Conservation (phyloP, 1,140 invertebrate genomes). For the Drosophila mauritiana region DNA sequence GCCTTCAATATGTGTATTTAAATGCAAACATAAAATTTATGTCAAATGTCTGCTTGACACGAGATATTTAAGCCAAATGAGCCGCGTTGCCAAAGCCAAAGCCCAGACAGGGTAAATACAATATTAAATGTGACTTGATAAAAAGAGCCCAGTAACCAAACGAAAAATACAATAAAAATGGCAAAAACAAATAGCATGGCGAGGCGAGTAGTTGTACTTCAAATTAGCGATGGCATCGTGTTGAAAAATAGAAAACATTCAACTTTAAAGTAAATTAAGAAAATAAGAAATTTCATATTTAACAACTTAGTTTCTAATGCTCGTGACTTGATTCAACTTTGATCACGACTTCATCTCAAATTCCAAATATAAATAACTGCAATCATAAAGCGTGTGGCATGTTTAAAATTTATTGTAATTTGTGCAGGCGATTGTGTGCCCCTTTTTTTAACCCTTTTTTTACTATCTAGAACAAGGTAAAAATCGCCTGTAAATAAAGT, state of each 20-base stretch:
- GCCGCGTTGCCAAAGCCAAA: conserved; percentile 24
- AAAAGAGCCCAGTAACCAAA: conserved; percentile 28
- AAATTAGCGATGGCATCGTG: background rate
- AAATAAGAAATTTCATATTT: too few relatives aligned
- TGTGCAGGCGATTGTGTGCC: conserved; percentile 38
- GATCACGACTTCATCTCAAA: background rate
- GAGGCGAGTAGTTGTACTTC: conserved; percentile 34
- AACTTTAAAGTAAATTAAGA: too few relatives aligned
- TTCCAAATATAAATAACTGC: conserved; percentile 63
- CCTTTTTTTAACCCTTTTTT: background rate
- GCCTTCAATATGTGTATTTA: conserved; percentile 65
- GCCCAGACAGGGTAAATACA: conserved; percentile 60
- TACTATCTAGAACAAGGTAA: conserved; percentile 25
- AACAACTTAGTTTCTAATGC: too few relatives aligned
- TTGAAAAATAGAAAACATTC: background rate
- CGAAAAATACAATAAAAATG: conserved; percentile 33
- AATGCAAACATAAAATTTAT: conserved; percentile 84
- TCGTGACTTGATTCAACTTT: background rate
- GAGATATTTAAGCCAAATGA: conserved; percentile 83
- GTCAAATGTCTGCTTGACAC: conserved; percentile 84
- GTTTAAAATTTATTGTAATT: conserved; percentile 83
- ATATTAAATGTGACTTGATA: conserved; percentile 62
- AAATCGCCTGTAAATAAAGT: conserved; percentile 66
- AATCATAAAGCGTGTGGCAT: conserved; percentile 59
- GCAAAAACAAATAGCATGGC: conserved; percentile 26